A percentile compares a stretch with the other conserved stretches of the same genome.
Conservation (phyloP, 2,113 vertebrate species). For the Ptychochromis oligacanthus region DNA sequence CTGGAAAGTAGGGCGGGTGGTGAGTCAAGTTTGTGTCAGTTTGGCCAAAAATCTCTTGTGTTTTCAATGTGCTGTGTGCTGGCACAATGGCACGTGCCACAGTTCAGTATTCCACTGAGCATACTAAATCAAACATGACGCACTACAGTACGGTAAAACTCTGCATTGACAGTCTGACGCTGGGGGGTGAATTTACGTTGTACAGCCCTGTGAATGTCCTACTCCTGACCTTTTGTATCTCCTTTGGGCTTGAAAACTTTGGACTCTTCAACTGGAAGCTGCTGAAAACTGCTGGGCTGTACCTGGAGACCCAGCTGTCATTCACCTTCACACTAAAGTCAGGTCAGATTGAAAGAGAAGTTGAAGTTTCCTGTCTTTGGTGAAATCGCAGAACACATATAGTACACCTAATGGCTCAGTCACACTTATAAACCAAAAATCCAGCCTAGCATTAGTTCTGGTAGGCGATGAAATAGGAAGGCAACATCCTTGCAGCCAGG, state of each 20-base stretch:
- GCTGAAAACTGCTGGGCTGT: not conserved
- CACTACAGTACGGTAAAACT: not conserved
- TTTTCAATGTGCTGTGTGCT: not conserved
- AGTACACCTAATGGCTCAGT: not conserved
- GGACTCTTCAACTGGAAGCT: too few species aligned
- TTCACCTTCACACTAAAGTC: not conserved
- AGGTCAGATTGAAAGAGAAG: not conserved
- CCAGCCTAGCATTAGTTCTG: too few species aligned
- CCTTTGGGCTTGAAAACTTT: not conserved
- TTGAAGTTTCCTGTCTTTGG: not conserved
- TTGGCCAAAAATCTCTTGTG: not conserved
- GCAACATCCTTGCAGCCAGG: too few species aligned
- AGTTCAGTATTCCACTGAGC: not conserved
- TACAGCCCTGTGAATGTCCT: not conserved
- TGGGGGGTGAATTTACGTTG: not conserved
- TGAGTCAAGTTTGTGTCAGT: not conserved
- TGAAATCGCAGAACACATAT: not conserved
- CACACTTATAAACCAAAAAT: too few species aligned
- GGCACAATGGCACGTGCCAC: not conserved
- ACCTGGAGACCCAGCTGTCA: too few species aligned
- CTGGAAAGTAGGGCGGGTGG: not conserved
- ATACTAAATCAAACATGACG: not conserved
- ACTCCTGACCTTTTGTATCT: not conserved
- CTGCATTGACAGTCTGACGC: rapidly evolving
- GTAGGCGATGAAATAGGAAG: too few species aligned